A percentile compares a stretch with the other conserved stretches of the same genome.
These are phyloP conservation scores for Sinonovacula constricta DNA, from an alignment of 1,140 invertebrate species.

Conservation along the genomic window DNA sequence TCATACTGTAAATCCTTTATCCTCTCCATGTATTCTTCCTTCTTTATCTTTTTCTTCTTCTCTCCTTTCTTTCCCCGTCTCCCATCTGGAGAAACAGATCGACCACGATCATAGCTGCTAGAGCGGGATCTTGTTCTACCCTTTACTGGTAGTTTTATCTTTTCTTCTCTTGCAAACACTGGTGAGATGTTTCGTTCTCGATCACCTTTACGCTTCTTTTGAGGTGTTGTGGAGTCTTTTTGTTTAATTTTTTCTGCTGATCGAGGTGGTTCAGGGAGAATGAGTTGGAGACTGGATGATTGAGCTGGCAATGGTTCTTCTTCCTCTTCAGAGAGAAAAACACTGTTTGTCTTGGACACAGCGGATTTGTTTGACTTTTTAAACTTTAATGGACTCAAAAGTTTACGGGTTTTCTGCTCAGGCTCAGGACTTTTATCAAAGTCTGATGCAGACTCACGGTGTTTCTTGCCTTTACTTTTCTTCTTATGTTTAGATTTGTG, in stretches of 20 bases:
- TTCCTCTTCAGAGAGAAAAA: conserved; percentile 50
- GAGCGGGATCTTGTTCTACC: conserved; percentile 45
- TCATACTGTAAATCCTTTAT: conserved; percentile 29
- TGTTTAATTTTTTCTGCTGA: conserved; percentile 41
- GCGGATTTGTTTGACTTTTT: conserved; percentile 34
- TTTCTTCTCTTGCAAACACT: conserved; percentile 34
- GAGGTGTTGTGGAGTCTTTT: conserved; percentile 44
- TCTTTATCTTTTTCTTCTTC: conserved; percentile 46
- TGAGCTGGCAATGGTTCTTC: conserved; percentile 29
- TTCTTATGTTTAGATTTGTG: conserved; percentile 56
- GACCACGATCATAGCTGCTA: conserved; percentile 48
- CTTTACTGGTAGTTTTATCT: conserved; percentile 29
- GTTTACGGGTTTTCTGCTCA: conserved; percentile 38
- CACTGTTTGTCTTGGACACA: conserved; percentile 34
- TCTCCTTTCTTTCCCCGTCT: conserved; percentile 46
- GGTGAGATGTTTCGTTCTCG: conserved; percentile 30
- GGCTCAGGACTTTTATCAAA: conserved; percentile 15
- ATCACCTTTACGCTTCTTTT: conserved; percentile 31
- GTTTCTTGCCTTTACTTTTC: conserved; percentile 50
- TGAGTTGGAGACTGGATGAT: conserved; percentile 18
- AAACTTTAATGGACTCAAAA: conserved; percentile 46
- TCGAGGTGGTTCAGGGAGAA: conserved; percentile 9
- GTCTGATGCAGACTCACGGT: conserved; percentile 40
- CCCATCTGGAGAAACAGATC: conserved; percentile 51
- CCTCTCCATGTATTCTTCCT: conserved; percentile 31